phyloP scores from a whole-genome alignment of 2,797 vertebrate genomes.

The Syncerus caffer region DNA sequence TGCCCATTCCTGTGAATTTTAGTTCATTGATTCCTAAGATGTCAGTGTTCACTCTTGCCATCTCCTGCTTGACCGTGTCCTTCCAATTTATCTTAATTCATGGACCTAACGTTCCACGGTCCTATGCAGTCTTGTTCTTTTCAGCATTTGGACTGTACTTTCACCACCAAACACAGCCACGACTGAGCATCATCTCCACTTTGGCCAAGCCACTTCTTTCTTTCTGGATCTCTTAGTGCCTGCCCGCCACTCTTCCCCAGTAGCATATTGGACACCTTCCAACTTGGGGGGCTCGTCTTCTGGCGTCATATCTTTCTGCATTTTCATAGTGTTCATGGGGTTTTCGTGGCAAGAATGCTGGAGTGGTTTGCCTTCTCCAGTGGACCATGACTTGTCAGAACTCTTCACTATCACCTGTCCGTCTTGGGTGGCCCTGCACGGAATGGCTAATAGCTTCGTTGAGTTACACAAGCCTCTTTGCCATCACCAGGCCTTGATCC shows the following conservation, averaged over 20 bases:
- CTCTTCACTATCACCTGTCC: background rate
- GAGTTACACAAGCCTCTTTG: background rate
- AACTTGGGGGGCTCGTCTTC: background rate
- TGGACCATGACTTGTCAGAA: background rate
- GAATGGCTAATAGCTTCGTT: background rate
- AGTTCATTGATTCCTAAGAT: background rate
- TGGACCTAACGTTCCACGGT: background rate
- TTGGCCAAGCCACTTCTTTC: background rate
- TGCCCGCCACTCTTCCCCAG: background rate
- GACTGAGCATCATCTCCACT: background rate
- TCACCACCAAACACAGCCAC: background rate
- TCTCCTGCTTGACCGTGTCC: background rate
- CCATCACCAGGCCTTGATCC: background rate
- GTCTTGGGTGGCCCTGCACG: background rate
- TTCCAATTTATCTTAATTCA: background rate
- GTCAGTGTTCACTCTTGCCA: background rate
- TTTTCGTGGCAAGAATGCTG: background rate
- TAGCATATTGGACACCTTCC: background rate
- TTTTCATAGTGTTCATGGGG: background rate
- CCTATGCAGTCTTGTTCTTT: background rate
- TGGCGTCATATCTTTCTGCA: background rate
- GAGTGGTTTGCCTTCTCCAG: background rate
- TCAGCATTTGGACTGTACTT: background rate
- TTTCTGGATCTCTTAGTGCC: background rate
- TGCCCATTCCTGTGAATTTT: background rate